Evolutionary conservation across 2,888 invertebrate genomes (phyloP).

Genomic region (Lissocephala sabroskyi): DNA sequence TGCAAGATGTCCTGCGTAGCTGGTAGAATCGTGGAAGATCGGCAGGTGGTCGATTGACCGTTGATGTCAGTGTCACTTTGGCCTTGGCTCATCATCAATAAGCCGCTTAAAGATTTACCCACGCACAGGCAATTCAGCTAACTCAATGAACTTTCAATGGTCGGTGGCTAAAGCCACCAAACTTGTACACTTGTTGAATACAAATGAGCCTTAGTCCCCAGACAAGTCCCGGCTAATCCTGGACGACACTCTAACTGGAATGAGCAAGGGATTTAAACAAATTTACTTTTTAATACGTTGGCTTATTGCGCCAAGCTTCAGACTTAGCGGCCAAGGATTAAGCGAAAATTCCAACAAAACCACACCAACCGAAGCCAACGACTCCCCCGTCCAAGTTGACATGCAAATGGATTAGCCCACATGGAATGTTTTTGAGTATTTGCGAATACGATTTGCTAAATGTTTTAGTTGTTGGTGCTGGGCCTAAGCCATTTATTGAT

Average conservation of each 20-base stretch:
- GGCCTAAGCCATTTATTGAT: constrained; percentile 61
- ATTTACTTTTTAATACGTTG: constrained; percentile 60
- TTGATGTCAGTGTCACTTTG: too few relatives aligned
- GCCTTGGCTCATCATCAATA: too few relatives aligned
- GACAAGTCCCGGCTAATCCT: not conserved
- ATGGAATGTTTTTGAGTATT: not conserved
- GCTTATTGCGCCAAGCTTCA: constrained; percentile 45
- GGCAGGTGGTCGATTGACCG: too few relatives aligned
- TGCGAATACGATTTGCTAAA: not conserved
- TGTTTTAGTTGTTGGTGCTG: constrained; percentile 8
- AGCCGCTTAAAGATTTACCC: constrained; percentile 7
- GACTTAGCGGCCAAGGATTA: constrained; percentile 44
- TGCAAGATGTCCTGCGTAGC: too few relatives aligned
- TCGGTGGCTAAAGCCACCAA: constrained; percentile 20
- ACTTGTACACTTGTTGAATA: constrained; percentile 14
- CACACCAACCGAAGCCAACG: too few relatives aligned
- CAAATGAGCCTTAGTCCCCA: constrained; percentile 3
- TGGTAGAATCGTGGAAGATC: too few relatives aligned
- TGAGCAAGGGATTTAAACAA: constrained; percentile 45
- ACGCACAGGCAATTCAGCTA: constrained; percentile 23
- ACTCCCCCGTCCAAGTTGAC: constrained; percentile 34
- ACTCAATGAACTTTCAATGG: constrained; percentile 30
- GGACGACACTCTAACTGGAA: not conserved
- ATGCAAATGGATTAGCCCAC: constrained; percentile 49
- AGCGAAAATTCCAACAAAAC: too few relatives aligned